A percentile compares a stretch with the other conserved stretches of the same genome.
phyloP scores from a whole-genome alignment of 2,888 invertebrate species.

The Polydrusus cervinus region DNA sequence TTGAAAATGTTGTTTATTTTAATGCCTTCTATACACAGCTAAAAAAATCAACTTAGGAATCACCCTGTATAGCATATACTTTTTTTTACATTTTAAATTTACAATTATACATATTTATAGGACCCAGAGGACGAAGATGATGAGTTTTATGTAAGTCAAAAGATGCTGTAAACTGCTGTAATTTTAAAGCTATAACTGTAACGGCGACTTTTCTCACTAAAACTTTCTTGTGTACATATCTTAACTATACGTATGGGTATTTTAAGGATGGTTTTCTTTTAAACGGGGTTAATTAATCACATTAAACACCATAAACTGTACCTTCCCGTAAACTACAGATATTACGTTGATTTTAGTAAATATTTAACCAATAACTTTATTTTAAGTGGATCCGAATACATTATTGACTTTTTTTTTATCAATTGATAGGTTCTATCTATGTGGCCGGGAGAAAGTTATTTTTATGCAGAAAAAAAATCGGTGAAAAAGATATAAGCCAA shows the following conservation, averaged over 20 bases:
- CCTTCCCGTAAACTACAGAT: neutral
- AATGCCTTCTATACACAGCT: too few relatives aligned
- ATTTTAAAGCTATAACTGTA: neutral
- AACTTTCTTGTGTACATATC: neutral
- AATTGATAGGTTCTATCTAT: too few relatives aligned
- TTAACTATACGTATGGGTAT: neutral
- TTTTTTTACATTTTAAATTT: conserved; percentile 1
- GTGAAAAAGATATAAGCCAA: too few relatives aligned
- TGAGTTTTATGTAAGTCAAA: conserved; percentile 44
- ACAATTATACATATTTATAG: conserved; percentile 44
- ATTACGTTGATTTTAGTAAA: neutral
- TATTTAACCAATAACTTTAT: neutral
- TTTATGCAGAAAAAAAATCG: too few relatives aligned
- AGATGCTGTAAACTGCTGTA: conserved; percentile 8
- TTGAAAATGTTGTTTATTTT: too few relatives aligned
- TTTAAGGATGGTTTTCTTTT: neutral
- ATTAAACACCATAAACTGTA: neutral
- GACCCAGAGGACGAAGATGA: conserved; percentile 42
- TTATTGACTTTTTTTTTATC: too few relatives aligned
- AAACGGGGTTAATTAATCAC: neutral
- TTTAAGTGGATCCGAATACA: too few relatives aligned
- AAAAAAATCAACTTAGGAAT: too few relatives aligned
- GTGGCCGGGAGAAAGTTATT: too few relatives aligned
- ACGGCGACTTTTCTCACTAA: conserved; percentile 7
- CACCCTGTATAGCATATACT: too few relatives aligned